Conservation (phyloP, 2,888 invertebrate genomes). For the Portevinia maculata region DNA sequence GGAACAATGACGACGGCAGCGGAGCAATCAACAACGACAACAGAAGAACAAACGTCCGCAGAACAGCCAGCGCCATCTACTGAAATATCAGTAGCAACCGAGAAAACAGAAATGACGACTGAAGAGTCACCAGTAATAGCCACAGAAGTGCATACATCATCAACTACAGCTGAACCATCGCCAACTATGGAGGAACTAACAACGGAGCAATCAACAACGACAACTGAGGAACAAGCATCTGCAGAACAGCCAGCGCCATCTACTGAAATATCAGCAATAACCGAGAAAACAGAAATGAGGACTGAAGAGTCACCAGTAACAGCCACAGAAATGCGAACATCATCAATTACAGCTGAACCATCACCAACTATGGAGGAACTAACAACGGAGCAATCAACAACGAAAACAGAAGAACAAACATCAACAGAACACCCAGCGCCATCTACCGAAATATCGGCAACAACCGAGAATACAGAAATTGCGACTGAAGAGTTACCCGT, state of each 20-base stretch:
- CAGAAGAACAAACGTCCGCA: neutral
- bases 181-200: too few species aligned
- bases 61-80: conserved; percentile 49
- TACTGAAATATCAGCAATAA: neutral
- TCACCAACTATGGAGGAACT: conserved; percentile 19
- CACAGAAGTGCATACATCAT: neutral
- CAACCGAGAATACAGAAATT: neutral
- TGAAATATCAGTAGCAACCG: too few species aligned
- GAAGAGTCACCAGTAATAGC: conserved; percentile 2
- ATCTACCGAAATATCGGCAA: neutral
- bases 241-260: too few species aligned
- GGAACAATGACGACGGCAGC: too few species aligned
- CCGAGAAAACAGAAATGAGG: too few species aligned
- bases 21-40: neutral
- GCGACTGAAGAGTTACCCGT: too few species aligned
- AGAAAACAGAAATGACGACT: conserved; percentile 15
- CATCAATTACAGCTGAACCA: conserved; percentile 23
- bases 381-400: conserved; percentile 10
- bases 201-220: conserved; percentile 5
- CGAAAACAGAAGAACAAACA: conserved; percentile 2
- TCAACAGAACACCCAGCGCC: neutral
- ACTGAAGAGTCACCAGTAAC: neutral
- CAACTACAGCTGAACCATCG: conserved; percentile 32
- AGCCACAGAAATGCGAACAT: neutral
- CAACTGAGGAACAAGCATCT: conserved; percentile 2